These are phyloP conservation scores for Bos taurus DNA, from an alignment of 2,113 vertebrate genomes.

Conservation along the genomic window DNA sequence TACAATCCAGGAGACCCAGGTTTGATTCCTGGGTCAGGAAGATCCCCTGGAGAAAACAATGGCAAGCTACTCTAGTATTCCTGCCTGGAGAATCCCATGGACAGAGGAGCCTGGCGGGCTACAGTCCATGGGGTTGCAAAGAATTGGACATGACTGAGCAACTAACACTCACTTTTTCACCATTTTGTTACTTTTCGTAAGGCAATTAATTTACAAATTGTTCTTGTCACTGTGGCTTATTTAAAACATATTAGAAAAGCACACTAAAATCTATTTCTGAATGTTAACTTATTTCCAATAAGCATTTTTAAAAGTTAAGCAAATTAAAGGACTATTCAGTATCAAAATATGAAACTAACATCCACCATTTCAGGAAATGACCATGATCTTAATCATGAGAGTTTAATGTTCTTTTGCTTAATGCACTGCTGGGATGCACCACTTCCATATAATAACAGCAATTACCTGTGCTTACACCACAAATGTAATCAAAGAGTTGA, in stretches of 20 bases:
- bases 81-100: background rate
- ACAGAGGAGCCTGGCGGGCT: background rate
- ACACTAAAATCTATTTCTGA: background rate
- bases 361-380: background rate
- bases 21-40: background rate
- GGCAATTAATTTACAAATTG: background rate
- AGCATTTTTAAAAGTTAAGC: constrained; percentile 25
- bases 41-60: background rate
- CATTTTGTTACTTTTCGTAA: background rate
- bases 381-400: background rate
- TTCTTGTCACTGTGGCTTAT: background rate
- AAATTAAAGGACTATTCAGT: background rate
- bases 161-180: background rate
- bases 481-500: constrained; percentile 97
- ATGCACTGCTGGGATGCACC: background rate
- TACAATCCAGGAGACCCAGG: background rate
- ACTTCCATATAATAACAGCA: background rate
- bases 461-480: constrained; percentile 98
- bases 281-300: background rate
- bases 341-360: background rate
- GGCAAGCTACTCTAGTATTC: background rate
- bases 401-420: background rate
- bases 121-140: background rate
- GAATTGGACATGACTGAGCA: background rate
- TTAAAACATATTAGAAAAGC: constrained; percentile 5